These are phyloP conservation scores for Mycalesis mineus DNA, from an alignment of 2,888 invertebrate species.

Conservation along the genomic window DNA sequence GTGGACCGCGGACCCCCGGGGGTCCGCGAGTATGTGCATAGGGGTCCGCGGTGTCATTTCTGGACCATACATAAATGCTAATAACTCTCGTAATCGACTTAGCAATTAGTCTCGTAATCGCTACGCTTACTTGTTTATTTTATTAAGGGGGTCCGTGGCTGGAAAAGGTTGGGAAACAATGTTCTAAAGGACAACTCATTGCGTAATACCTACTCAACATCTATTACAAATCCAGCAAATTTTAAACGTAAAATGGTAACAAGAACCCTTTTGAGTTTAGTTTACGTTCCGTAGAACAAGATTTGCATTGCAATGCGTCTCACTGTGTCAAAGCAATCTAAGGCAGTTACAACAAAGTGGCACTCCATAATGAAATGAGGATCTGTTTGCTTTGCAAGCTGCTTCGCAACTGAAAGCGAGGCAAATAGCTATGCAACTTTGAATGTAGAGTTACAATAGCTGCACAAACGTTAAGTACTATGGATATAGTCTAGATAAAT, in stretches of 20 bases:
- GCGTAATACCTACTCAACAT: not conserved
- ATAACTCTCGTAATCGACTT: too few relatives aligned
- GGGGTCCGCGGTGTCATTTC: too few relatives aligned
- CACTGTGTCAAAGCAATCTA: constrained; percentile 15
- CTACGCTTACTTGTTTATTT: too few relatives aligned
- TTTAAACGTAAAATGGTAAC: not conserved
- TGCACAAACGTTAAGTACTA: too few relatives aligned
- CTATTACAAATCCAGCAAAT: not conserved
- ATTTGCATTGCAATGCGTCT: constrained; percentile 18
- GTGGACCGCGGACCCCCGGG: too few relatives aligned
- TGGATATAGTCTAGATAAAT: too few relatives aligned
- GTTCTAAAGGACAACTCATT: not conserved
- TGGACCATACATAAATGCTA: too few relatives aligned
- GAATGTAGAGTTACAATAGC: too few relatives aligned
- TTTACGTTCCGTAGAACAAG: not conserved
- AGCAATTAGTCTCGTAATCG: too few relatives aligned
- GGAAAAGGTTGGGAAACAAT: too few relatives aligned
- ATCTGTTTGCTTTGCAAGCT: constrained; percentile 15
- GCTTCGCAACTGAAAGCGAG: constrained; percentile 11
- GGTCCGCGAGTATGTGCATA: too few relatives aligned
- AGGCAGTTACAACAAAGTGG: constrained; percentile 8
- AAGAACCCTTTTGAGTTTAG: constrained; percentile 7
- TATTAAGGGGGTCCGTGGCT: too few relatives aligned
- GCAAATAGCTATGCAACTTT: not conserved
- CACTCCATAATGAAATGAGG: constrained; percentile 10